A percentile compares a stretch with the other conserved stretches of the same genome.
Conservation (phyloP, 2,888 invertebrate species). For the Timandra comae region DNA sequence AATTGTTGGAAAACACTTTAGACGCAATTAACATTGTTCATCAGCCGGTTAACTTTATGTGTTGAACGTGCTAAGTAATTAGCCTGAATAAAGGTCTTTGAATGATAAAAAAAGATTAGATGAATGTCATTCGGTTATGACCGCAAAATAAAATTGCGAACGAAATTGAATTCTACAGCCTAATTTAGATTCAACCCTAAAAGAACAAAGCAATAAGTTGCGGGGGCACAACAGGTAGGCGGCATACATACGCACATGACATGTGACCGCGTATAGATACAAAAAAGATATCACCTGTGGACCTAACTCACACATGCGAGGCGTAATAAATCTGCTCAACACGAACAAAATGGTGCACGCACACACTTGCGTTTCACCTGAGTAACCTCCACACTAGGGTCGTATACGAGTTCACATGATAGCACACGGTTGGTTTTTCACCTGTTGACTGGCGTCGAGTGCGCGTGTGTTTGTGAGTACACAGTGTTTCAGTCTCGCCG, state of each 20-base stretch:
- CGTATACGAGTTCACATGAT: slow-evolving; percentile 54
- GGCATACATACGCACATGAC: slow-evolving; percentile 56
- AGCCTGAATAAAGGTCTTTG: slow-evolving; percentile 21
- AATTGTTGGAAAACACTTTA: slow-evolving; percentile 32
- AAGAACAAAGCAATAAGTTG: slow-evolving; percentile 60
- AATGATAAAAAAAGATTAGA: slow-evolving; percentile 23
- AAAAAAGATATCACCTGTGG: slow-evolving; percentile 58
- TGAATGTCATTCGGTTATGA: slow-evolving; percentile 26
- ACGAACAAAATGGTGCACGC: slow-evolving; percentile 67
- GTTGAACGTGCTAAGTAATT: slow-evolving; percentile 17
- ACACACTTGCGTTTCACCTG: slow-evolving; percentile 50
- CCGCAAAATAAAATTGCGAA: slow-evolving; percentile 33
- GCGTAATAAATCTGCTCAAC: slow-evolving; percentile 62
- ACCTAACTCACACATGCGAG: slow-evolving; percentile 37
- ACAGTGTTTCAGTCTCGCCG: slow-evolving; percentile 63
- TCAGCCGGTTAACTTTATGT: slow-evolving; percentile 17
- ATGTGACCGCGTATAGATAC: slow-evolving; percentile 60
- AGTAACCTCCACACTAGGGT: slow-evolving; percentile 67
- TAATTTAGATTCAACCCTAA: slow-evolving; percentile 57
- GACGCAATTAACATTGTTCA: too few relatives aligned
- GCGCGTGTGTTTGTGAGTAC: slow-evolving; percentile 41
- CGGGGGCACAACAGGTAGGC: slow-evolving; percentile 68
- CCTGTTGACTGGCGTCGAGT: slow-evolving; percentile 61
- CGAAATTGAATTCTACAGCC: slow-evolving; percentile 39
- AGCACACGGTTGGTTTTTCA: slow-evolving; percentile 68